A percentile compares a stretch with the other conserved stretches of the same genome.
phyloP scores from a whole-genome alignment of 1,140 invertebrate genomes.

The Neomicropteryx cornuta region DNA sequence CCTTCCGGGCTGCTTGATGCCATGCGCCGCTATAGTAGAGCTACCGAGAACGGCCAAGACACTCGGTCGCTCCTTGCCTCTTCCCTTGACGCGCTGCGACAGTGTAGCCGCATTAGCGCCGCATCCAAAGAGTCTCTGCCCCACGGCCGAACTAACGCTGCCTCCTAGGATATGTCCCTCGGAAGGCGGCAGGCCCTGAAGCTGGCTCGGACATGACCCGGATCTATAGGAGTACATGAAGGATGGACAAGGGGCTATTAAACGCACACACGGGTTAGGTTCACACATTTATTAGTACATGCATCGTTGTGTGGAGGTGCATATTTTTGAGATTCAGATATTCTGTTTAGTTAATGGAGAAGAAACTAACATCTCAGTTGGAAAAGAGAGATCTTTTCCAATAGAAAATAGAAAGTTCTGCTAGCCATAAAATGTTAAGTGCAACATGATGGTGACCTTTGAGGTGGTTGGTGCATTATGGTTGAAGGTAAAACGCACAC shows the following conservation, averaged over 20 bases:
- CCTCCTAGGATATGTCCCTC: conserved; percentile 11
- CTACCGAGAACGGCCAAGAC: conserved; percentile 20
- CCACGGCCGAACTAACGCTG: conserved; percentile 13
- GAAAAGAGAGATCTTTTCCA: too few species aligned
- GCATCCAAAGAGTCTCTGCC: conserved; percentile 12
- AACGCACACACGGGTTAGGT: conserved; percentile 12
- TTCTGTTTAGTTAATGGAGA: too few species aligned
- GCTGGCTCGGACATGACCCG: conserved; percentile 81
- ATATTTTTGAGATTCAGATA: too few species aligned
- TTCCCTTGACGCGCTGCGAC: conserved; percentile 28
- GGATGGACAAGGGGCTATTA: conserved; percentile 8
- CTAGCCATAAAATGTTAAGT: too few species aligned
- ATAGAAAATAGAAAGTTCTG: too few species aligned
- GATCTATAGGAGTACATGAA: conserved; percentile 49
- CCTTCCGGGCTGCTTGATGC: conserved; percentile 4
- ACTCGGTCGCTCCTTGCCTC: conserved; percentile 44
- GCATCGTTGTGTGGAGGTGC: too few species aligned
- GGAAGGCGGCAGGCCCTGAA: conserved; percentile 51
- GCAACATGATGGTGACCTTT: too few species aligned
- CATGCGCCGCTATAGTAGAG: conserved; percentile 8
- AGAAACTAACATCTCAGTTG: too few species aligned
- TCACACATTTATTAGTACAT: too few species aligned
- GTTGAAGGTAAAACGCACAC: too few species aligned
- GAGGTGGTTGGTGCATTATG: too few species aligned
- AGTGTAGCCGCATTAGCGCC: conserved; percentile 19